phyloP scores from a whole-genome alignment of 1,140 invertebrate species.

The Macrocentrus cingulum region DNA sequence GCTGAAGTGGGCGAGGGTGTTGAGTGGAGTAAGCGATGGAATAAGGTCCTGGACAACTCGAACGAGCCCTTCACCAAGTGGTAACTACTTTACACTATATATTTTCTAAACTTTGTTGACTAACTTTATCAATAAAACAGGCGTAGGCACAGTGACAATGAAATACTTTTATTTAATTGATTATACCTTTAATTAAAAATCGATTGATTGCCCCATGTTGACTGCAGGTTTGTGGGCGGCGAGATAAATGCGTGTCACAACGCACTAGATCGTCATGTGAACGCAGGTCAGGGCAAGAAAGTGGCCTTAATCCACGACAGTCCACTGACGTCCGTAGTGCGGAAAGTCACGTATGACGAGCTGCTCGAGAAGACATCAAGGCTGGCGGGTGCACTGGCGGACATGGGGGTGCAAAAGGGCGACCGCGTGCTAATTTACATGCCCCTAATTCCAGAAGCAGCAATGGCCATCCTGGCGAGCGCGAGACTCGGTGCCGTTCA shows the following conservation, averaged over 20 bases:
- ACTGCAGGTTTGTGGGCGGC: conserved; percentile 79
- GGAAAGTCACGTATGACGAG: conserved; percentile 79
- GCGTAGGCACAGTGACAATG: too few species aligned
- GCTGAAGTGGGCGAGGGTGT: conserved; percentile 71
- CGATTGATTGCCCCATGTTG: background rate
- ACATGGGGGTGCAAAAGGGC: conserved; percentile 74
- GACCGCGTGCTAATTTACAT: conserved; percentile 87
- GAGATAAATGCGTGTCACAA: conserved; percentile 93
- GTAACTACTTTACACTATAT: conserved; percentile 57
- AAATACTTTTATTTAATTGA: too few species aligned
- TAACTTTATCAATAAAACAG: too few species aligned
- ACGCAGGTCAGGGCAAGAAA: conserved; percentile 74
- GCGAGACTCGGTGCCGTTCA: conserved; percentile 82
- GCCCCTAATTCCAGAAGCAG: conserved; percentile 86
- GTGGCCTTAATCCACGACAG: conserved; percentile 88
- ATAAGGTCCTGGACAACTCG: conserved; percentile 79
- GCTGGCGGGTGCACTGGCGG: conserved; percentile 74
- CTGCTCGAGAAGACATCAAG: conserved; percentile 75
- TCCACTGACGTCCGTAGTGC: conserved; percentile 75
- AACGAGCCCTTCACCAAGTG: conserved; percentile 88
- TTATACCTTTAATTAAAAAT: background rate
- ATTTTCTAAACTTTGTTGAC: background rate
- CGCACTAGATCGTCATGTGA: conserved; percentile 86
- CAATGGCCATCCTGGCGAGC: conserved; percentile 82
- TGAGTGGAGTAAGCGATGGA: conserved; percentile 83